Evolutionary conservation across 2,888 invertebrate species (phyloP).

Genomic region (Oxycera nigricornis): DNA sequence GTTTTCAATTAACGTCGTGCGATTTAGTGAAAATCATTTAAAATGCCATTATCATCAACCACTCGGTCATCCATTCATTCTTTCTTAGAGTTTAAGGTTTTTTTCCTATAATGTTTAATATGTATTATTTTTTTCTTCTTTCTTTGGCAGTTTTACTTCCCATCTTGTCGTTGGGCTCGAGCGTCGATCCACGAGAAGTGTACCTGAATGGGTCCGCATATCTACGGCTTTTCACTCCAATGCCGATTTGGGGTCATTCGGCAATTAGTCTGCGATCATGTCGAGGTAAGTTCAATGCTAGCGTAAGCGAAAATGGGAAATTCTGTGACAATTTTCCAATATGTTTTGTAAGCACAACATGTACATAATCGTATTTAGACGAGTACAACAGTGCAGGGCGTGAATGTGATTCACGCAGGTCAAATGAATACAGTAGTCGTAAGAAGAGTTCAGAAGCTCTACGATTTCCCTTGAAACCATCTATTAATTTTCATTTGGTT

Average conservation of each 20-base stretch:
- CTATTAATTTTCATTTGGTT: no score
- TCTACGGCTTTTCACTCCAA: conserved; percentile 73
- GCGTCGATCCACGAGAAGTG: conserved; percentile 74
- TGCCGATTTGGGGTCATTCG: conserved; percentile 80
- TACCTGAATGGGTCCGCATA: conserved; percentile 85
- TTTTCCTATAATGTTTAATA: background rate
- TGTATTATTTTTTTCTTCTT: background rate
- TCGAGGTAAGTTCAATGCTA: conserved; percentile 66
- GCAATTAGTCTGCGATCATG: conserved; percentile 85
- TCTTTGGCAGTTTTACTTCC: conserved; percentile 35
- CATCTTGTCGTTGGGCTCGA: conserved; percentile 20
- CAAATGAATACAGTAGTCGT: no score
- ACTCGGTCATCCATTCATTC: background rate
- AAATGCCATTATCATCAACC: conserved; percentile 29
- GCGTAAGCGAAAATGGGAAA: background rate
- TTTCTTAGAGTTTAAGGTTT: background rate
- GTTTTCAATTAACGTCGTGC: no score
- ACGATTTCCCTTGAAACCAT: no score
- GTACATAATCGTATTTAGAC: no score
- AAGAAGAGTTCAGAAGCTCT: no score
- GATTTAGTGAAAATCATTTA: background rate
- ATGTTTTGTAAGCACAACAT: no score
- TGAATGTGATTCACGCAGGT: no score
- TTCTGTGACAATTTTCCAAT: background rate
- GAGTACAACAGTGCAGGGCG: no score